phyloP scores from a whole-genome alignment of 2,113 vertebrate genomes.

The Centropus bengalensis region DNA sequence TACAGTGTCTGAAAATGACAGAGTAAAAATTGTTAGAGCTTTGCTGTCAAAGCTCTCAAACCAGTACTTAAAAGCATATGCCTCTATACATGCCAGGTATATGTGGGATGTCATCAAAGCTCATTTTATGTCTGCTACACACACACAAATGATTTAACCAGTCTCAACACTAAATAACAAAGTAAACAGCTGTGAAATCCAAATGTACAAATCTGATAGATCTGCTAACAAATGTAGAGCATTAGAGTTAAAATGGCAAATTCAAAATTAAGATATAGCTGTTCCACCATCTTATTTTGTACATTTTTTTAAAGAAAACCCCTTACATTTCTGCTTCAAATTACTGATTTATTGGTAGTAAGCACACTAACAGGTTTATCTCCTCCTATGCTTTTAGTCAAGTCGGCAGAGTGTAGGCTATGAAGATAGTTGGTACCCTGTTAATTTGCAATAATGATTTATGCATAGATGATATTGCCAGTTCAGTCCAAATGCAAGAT shows the following conservation, averaged over 20 bases:
- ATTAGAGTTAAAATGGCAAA: not conserved
- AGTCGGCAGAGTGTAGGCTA: not conserved
- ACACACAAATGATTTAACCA: not conserved
- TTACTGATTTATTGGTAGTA: not conserved
- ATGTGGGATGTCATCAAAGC: not conserved
- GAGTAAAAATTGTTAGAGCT: not conserved
- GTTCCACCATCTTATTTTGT: not conserved
- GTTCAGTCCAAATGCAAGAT: not conserved
- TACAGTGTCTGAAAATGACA: not conserved
- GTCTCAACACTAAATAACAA: not conserved
- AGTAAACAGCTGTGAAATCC: not conserved
- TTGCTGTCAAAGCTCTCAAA: not conserved
- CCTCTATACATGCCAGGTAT: not conserved
- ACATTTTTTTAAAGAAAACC: not conserved
- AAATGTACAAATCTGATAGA: not conserved
- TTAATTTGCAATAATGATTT: not conserved
- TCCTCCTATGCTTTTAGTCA: not conserved
- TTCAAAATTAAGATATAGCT: not conserved
- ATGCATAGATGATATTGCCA: not conserved
- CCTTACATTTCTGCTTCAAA: not conserved
- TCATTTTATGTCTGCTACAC: not conserved
- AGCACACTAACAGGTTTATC: not conserved
- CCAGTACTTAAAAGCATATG: rapidly evolving
- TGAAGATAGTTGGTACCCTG: not conserved
- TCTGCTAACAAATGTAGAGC: not conserved